These are phyloP conservation scores for Squalus acanthias DNA, from an alignment of 2,797 vertebrate genomes.

Conservation along the genomic window DNA sequence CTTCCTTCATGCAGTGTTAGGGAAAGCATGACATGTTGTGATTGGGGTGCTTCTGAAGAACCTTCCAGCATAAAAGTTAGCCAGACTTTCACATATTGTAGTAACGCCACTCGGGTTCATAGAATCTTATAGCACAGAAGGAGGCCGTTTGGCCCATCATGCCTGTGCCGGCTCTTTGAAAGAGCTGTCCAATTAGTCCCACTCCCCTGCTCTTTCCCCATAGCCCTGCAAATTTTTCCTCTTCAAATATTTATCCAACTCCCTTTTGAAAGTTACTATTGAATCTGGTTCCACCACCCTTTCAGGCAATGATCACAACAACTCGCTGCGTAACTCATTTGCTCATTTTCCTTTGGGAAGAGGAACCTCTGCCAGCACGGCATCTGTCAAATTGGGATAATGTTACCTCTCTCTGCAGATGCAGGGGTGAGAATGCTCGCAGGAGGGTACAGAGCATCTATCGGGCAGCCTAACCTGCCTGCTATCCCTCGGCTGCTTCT, in stretches of 20 bases:
- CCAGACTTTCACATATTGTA: not conserved
- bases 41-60: not conserved
- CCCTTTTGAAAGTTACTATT: not conserved
- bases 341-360: not conserved
- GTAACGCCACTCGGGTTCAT: not conserved
- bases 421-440: not conserved
- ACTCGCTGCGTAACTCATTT: not conserved
- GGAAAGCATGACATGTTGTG: not conserved
- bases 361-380: not conserved
- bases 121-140: not conserved
- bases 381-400: not conserved
- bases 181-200: not conserved
- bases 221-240: not conserved
- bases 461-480: too few species aligned
- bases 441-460: not conserved
- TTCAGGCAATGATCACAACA: not conserved
- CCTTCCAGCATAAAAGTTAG: not conserved
- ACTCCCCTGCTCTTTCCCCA: not conserved
- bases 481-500: too few species aligned
- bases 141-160: not conserved
- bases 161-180: not conserved
- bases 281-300: not conserved
- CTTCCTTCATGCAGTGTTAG: not conserved
- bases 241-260: not conserved
- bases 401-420: not conserved